Evolutionary conservation across 1,140 invertebrate species (phyloP).

Genomic region (Drosophila pandora): DNA sequence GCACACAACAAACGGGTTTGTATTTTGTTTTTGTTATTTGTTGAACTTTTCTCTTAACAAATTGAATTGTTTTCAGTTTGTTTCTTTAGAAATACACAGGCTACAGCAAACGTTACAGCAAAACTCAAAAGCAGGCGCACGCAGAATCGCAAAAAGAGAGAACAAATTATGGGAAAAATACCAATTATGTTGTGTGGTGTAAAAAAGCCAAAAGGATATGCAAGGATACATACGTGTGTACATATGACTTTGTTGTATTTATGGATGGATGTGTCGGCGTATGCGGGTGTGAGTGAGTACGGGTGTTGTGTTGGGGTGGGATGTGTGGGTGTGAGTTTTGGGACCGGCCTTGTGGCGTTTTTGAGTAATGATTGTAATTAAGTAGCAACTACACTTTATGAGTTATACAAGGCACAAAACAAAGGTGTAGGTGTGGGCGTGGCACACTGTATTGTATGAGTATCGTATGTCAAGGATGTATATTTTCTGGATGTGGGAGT

Average conservation of each 20-base stretch:
- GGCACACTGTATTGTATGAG: constrained; percentile 17
- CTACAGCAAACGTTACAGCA: constrained; percentile 40
- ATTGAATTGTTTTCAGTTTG: constrained; percentile 41
- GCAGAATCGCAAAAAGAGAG: constrained; percentile 53
- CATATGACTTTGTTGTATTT: constrained; percentile 10
- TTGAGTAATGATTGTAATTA: constrained; percentile 81
- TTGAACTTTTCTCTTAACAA: constrained; percentile 26
- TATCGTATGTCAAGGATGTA: constrained; percentile 12
- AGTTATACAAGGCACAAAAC: constrained; percentile 72
- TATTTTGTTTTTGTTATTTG: constrained; percentile 34
- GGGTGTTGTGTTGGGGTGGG: background rate
- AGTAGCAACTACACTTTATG: constrained; percentile 79
- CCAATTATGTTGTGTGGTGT: constrained; percentile 56
- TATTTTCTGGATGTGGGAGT: constrained; percentile 14
- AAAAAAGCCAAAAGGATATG: constrained; percentile 53
- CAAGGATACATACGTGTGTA: constrained; percentile 37
- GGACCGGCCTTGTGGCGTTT: constrained; percentile 55
- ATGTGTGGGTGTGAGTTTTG: constrained; percentile 16
- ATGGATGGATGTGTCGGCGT: background rate
- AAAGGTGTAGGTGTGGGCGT: constrained; percentile 58
- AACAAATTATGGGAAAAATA: constrained; percentile 54
- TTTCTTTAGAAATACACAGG: constrained; percentile 49
- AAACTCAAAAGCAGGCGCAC: constrained; percentile 61
- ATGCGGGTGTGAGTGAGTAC: constrained; percentile 7
- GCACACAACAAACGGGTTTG: constrained; percentile 64